Evolutionary conservation across 1,140 invertebrate species (phyloP), one percentile per base, ranked within the genome.

Genomic region (Anadara kagoshimensis): DNA sequence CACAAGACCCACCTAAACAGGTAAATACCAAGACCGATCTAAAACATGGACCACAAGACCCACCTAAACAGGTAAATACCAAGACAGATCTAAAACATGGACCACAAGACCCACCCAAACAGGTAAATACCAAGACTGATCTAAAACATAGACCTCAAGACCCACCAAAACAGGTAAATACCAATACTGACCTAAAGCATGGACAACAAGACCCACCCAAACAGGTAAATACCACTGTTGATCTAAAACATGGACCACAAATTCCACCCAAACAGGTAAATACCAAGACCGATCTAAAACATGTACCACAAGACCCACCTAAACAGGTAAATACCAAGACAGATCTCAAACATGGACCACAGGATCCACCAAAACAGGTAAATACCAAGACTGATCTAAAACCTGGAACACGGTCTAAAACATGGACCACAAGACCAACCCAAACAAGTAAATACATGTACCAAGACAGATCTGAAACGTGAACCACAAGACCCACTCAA

Each of bases 1-100:
- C 89, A 64, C 95, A 96, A 89, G 96, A 98, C 78, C 98, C 97
- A 90, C 96, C 96, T 0, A 97, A 96, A 90, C 97, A 98, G 90
- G 93, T 94, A 36, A 36, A 36, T 3, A 7, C 7, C 2, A 36
- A 36, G 7, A 2, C 29, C 2, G n/a, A n/a, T n/a, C n/a, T n/a
- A n/a, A n/a, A n/a, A n/a, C 29, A 7, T 36, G 29, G 83, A 84
- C 74, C 95, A n/a, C n/a, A n/a, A 95, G 91, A 94, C 96, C 29
- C 29, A 0, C 97, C 96, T 87, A 92, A 92, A 41, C 96, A 98
- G 83, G 92, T 96, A 62, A 97, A 98, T 88, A 94, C 96, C 90
- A 95, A 95, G 14, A 87, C 89, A 62, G 95, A 96, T 89, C 96
- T 98, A 78, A n/a, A n/a, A n/a, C n/a, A n/a, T n/a, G n/a, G n/a